Percentiles rank a stretch among this genome's conserved stretches.
Evolutionary conservation across 2,797 vertebrate genomes (phyloP).

Genomic region (Alfaro cultratus): DNA sequence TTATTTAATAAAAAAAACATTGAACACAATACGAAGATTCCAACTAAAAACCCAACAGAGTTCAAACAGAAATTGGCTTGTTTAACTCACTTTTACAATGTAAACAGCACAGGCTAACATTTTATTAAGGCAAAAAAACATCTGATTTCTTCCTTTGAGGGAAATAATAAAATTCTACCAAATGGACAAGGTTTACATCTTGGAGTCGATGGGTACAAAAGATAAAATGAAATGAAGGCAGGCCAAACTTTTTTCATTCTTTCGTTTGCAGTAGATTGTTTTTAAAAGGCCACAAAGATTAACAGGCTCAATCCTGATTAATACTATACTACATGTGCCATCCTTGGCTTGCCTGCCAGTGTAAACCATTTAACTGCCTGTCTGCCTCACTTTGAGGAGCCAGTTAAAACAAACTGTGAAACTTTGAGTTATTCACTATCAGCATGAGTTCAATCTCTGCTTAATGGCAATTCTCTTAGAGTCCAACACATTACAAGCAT

Average conservation of each 20-base stretch:
- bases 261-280: constrained; percentile 16
- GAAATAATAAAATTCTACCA: constrained; percentile 19
- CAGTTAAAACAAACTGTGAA: constrained; percentile 29
- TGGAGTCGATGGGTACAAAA: neutral
- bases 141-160: constrained; percentile 1
- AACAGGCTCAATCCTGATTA: constrained; percentile 62
- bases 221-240: constrained; percentile 10
- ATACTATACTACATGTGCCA: constrained; percentile 48
- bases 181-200: constrained; percentile 3
- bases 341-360: constrained; percentile 31
- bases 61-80: constrained; percentile 35
- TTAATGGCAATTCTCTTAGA: neutral
- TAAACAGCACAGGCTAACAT: constrained; percentile 44
- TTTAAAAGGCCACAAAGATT: constrained; percentile 68
- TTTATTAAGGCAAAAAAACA: constrained; percentile 53
- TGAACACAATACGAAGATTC: constrained; percentile 45
- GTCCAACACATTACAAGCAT: neutral
- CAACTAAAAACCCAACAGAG: constrained; percentile 23
- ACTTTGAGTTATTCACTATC: constrained; percentile 14
- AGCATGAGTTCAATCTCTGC: constrained; percentile 2
- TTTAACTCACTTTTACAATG: constrained; percentile 18
- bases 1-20: constrained; percentile 64
- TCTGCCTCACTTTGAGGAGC: constrained; percentile 18
- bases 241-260: constrained; percentile 1
- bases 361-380: constrained; percentile 56